A percentile compares a stretch with the other conserved stretches of the same genome.
These are phyloP conservation scores for Rafetus swinhoei DNA, from an alignment of 2,113 vertebrate genomes.

Conservation along the genomic window DNA sequence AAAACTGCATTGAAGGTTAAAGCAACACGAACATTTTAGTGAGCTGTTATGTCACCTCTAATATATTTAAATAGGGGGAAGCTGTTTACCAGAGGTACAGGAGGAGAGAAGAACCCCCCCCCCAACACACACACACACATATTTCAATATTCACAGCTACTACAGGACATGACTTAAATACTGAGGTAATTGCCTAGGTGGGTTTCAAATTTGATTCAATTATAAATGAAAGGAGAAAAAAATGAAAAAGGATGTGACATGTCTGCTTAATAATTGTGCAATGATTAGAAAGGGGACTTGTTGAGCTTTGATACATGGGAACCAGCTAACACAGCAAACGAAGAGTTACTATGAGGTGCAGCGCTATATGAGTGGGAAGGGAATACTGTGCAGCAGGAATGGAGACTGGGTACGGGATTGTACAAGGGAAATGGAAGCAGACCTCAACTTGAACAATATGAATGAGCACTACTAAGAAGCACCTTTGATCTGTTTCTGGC, in stretches of 20 bases:
- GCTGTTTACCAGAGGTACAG: constrained; percentile 25
- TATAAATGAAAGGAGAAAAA: constrained; percentile 25
- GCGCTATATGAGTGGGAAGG: not conserved
- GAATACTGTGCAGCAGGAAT: not conserved
- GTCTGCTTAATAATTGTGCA: not conserved
- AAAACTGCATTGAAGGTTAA: constrained; percentile 43
- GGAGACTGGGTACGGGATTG: not conserved
- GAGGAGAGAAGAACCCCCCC: constrained; percentile 4
- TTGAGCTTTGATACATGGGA: not conserved
- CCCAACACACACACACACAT: constrained; percentile 6
- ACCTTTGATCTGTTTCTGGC: not conserved
- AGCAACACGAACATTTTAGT: constrained; percentile 50
- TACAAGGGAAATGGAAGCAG: not conserved
- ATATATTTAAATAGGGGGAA: constrained; percentile 18
- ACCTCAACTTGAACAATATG: not conserved
- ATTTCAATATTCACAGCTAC: constrained; percentile 55
- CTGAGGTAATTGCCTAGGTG: constrained; percentile 70
- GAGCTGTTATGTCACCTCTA: constrained; percentile 57
- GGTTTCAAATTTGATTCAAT: constrained; percentile 55
- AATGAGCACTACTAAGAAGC: not conserved
- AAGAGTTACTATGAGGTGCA: not conserved
- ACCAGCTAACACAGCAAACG: not conserved
- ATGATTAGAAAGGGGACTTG: constrained; percentile 15
- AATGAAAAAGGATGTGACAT: constrained; percentile 15
- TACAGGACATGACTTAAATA: constrained; percentile 60